Conservation (phyloP, 2,888 invertebrate species). For the Drosophila fungiperda region DNA sequence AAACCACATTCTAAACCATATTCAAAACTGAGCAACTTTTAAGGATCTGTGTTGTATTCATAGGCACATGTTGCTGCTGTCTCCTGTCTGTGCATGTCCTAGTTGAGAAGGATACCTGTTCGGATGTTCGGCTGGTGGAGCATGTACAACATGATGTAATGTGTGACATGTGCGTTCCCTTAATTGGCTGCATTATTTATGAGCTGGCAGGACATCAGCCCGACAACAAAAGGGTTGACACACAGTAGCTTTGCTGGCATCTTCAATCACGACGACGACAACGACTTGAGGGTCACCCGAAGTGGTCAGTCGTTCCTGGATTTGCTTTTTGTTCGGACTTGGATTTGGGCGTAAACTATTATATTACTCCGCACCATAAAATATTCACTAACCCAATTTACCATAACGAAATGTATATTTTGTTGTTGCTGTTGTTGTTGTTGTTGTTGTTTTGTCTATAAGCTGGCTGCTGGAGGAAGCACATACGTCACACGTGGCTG, state of each 20-base stretch:
- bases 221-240: conserved; percentile 69
- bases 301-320: conserved; percentile 24
- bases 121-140: conserved; percentile 8
- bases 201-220: conserved; percentile 28
- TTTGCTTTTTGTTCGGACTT: conserved; percentile 6
- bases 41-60: conserved; percentile 4
- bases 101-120: conserved; percentile 53
- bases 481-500: not conserved
- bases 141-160: conserved; percentile 41
- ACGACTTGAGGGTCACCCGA: not conserved
- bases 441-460: conserved; percentile 11
- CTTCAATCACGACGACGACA: conserved; percentile 56
- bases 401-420: conserved; percentile 57
- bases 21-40: conserved; percentile 11
- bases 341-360: conserved; percentile 57
- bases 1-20: conserved; percentile 9
- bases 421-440: not conserved
- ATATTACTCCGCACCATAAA: conserved; percentile 49
- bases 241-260: conserved; percentile 28
- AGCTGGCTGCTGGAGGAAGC: conserved; percentile 6
- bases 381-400: conserved; percentile 71
- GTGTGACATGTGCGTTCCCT: conserved; percentile 58
- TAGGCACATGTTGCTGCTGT: conserved; percentile 25
- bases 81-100: conserved; percentile 38
- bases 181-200: conserved; percentile 78